Evolutionary conservation across 2,797 vertebrate genomes (phyloP).

Genomic region (Spinus pinus): DNA sequence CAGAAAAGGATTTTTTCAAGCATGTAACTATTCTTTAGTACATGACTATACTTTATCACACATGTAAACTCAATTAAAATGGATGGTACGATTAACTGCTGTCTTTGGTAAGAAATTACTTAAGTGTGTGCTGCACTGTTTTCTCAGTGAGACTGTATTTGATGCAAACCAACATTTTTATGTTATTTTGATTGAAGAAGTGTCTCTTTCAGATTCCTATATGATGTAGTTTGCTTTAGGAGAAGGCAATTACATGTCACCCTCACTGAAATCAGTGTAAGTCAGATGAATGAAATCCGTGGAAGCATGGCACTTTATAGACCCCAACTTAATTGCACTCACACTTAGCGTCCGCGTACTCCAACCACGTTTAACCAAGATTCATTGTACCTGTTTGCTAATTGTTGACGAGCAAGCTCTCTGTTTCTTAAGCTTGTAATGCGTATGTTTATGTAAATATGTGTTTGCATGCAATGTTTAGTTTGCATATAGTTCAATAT

Average conservation of each 20-base stretch:
- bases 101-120: background rate
- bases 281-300: background rate
- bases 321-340: background rate
- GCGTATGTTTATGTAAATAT: background rate
- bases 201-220: background rate
- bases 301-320: background rate
- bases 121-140: background rate
- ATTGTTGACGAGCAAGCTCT: background rate
- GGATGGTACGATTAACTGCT: background rate
- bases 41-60: background rate
- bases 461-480: background rate
- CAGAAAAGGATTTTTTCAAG: background rate
- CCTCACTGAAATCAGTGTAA: background rate
- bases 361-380: background rate
- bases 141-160: background rate
- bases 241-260: background rate
- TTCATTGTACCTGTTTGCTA: background rate
- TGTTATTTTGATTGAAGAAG: background rate
- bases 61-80: background rate
- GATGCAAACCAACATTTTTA: background rate
- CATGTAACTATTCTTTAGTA: background rate
- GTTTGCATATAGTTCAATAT: background rate
- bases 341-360: background rate
- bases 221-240: background rate
- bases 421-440: background rate